Base-by-base conservation (phyloP, 2,797 vertebrate genomes). In the Babyrousa celebensis region DNA sequence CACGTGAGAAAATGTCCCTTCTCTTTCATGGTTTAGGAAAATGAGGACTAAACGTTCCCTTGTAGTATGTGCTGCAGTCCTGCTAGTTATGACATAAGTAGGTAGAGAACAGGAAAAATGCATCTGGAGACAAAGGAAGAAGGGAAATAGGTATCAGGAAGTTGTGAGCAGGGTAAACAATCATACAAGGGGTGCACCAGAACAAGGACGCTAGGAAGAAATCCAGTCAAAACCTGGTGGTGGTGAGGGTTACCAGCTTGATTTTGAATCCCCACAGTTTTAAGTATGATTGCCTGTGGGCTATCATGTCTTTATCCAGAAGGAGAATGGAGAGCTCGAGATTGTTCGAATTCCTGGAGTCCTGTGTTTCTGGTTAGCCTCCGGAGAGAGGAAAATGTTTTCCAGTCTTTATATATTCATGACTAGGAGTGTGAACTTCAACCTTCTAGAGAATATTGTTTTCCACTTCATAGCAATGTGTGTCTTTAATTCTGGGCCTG, bases 271-370 rank as follows among this genome's bases (percentile, higher is more conserved):
- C 43, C 67, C 72, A 25, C n/a, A 63, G 21, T 89, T 93, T 96
- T 96, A 78, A 87, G 16, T 56, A 62, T 88, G 67, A 18, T 95
- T 89, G 12, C 36, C 91, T 82, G 14, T 95, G 60, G 87, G 36
- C 63, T 96, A n/a, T 92, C 68, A 6, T 40, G 11, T 67, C 43
- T 88, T 74, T 40, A 95, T 32, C 68, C 78, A 94, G 20, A 95
- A 63, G 62, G 79, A 82, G 27, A 96, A 68, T 94, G 85, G 88
- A 72, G 60, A 83, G 56, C 21, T 94, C 92, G 89, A 82, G 54
- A 87, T 86, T 36, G 75, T 95, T 95, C 62, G 67, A 63, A 6
- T 91, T 95, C 32, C 72, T 94, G 89, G 54, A 96, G 70, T 94
- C 36, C 74, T 90, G 85, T 95, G 27, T 85, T 91, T 36, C 72